phyloP scores from a whole-genome alignment of 1,140 invertebrate species.

The Brachionus calyciflorus region DNA sequence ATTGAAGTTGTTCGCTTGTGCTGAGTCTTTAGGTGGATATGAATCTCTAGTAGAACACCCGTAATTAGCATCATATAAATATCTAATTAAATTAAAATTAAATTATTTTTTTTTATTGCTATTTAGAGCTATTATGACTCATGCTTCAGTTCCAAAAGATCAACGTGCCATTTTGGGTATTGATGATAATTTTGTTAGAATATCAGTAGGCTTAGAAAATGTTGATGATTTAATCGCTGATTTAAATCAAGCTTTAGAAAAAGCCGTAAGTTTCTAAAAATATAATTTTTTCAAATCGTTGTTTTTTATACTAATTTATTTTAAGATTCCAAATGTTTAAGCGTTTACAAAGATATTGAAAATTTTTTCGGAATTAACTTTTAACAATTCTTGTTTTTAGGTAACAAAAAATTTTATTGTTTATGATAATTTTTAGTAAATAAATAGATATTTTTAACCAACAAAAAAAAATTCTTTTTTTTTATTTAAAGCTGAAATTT shows the following conservation, averaged over 20 bases:
- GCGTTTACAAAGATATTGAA: too few relatives aligned
- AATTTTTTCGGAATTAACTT: not conserved
- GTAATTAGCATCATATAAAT: constrained; percentile 52
- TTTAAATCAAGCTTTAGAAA: constrained; percentile 71
- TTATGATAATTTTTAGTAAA: too few relatives aligned
- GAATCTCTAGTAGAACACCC: constrained; percentile 75
- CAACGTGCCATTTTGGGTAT: constrained; percentile 75
- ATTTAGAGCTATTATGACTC: constrained; percentile 60
- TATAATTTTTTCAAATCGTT: not conserved
- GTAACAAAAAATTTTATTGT: too few relatives aligned
- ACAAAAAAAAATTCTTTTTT: too few relatives aligned
- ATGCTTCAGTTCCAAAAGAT: constrained; percentile 65
- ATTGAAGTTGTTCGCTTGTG: constrained; percentile 52
- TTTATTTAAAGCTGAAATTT: too few relatives aligned
- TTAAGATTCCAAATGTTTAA: constrained; percentile 28
- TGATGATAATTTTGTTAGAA: constrained; percentile 76
- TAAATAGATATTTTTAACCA: too few relatives aligned
- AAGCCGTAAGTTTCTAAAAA: constrained; percentile 12
- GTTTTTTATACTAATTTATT: not conserved
- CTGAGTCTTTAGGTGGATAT: constrained; percentile 80
- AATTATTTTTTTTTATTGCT: constrained; percentile 37
- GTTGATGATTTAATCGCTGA: constrained; percentile 81
- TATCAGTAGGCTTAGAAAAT: constrained; percentile 88
- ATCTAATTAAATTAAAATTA: not conserved
- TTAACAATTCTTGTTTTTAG: too few relatives aligned